Evolutionary conservation across 2,113 vertebrate genomes (phyloP).

Genomic region (Mormyrus iriodes): DNA sequence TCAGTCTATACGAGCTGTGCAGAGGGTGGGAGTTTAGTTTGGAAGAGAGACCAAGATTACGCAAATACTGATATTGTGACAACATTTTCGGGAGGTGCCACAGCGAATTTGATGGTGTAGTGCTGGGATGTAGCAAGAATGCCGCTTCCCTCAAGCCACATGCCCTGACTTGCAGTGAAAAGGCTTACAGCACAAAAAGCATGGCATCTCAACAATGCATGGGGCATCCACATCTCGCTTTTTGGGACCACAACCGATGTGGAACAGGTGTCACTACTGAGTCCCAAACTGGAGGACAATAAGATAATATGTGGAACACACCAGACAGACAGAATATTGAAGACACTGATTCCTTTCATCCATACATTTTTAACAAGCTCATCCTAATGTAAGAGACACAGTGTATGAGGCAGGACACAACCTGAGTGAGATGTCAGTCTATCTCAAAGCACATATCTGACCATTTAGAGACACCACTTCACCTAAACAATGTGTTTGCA

Average conservation of each 20-base stretch:
- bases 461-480: background rate
- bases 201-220: constrained; percentile 34
- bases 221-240: constrained; percentile 33
- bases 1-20: background rate
- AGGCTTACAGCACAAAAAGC: constrained; percentile 25
- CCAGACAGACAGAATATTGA: background rate
- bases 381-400: background rate
- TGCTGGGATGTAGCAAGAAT: constrained; percentile 4
- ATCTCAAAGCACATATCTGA: background rate
- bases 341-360: background rate
- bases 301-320: background rate
- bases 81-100: background rate
- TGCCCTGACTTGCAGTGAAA: constrained; percentile 29
- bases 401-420: background rate
- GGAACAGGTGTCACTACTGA: constrained; percentile 26
- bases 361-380: background rate
- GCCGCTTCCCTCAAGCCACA: constrained; percentile 30
- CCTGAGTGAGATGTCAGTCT: background rate
- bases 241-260: constrained; percentile 25
- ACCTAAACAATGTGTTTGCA: background rate
- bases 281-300: background rate
- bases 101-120: constrained; percentile 14
- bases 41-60: background rate
- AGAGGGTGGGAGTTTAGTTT: background rate
- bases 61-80: background rate